Evolutionary conservation across 2,888 invertebrate genomes (phyloP), one percentile per base, ranked within the genome.

Genomic region (Phyto melanocephala): DNA sequence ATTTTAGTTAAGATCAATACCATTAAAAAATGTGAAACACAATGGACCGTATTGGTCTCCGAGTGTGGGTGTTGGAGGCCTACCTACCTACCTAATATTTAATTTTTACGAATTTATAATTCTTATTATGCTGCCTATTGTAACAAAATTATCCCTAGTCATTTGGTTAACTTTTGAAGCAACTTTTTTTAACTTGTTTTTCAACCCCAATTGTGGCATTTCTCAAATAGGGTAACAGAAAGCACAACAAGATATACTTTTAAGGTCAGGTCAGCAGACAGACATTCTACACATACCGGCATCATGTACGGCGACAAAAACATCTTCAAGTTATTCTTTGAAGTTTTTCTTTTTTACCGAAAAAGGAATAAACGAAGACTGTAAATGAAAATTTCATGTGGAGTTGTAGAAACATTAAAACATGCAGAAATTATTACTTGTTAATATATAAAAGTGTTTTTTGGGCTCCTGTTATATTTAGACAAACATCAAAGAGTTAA

Each of bases 151-250:
- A n/a, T n/a, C n/a, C 28, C 6, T 28, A 6, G 28, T 28, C 28
- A 28, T 28, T 5, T 28, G 3, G 28, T 28, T n/a, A n/a, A n/a
- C n/a, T n/a, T 28, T 28, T 28, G 3, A 28, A 5, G 6, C 28
- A 6, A 28, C 28, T 33, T 20, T 54, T 24, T 54, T 22, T 5
- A 50, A 17, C n/a, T 52, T 50, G 37, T 37, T 63, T 80, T 80
- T 80, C 68, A 80, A 74, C 74, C 74, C 80, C 80, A 80, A 28
- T 74, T 74, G 63, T 47, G 74, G 47, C 28, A 74, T 74, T 75
- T 80, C 47, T 52, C 47, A 17, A 56, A 50, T 80, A 63, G 74
- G 80, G 28, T 62, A 42, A 67, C 80, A 80, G 80, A 68, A 80
- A 47, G 7, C 47, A 56, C 10, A 68, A 68, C 52, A 62, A 52